A percentile compares a stretch with the other conserved stretches of the same genome.
These are phyloP conservation scores for Petromus typicus DNA, from an alignment of 2,113 vertebrate species.

Conservation along the genomic window DNA sequence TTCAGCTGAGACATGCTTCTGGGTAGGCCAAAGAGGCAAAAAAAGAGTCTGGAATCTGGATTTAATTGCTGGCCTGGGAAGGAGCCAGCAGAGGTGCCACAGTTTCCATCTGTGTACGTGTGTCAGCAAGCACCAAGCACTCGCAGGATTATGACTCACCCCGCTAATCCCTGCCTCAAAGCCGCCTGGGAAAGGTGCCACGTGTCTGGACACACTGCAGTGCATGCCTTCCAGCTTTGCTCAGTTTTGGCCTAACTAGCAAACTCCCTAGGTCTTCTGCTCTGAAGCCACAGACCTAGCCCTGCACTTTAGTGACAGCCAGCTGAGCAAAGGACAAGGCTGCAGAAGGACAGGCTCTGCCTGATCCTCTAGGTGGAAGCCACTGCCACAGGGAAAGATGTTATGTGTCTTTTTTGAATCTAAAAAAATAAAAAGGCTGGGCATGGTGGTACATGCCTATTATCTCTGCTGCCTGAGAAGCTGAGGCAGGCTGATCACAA, in stretches of 20 bases:
- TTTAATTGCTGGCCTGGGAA: neutral
- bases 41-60: neutral
- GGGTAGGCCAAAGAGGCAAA: neutral
- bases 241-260: neutral
- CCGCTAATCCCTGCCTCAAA: neutral
- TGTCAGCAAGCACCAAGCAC: neutral
- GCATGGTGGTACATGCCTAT: neutral
- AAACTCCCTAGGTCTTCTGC: neutral
- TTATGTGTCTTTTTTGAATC: neutral
- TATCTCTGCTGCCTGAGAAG: neutral
- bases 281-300: neutral
- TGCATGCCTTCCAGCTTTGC: neutral
- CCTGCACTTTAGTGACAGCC: rapidly evolving
- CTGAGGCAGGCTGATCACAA: neutral
- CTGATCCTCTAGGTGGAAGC: neutral
- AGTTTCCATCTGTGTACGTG: rapidly evolving
- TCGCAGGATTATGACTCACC: neutral
- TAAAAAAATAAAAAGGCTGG: neutral
- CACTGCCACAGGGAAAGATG: neutral
- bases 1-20: neutral
- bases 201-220: neutral
- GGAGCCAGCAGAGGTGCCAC: neutral
- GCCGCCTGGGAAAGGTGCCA: rapidly evolving
- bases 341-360: neutral
- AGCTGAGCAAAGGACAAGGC: rapidly evolving